phyloP scores from a whole-genome alignment of 2,113 vertebrate species.

The Tenebrosternarchus preto region DNA sequence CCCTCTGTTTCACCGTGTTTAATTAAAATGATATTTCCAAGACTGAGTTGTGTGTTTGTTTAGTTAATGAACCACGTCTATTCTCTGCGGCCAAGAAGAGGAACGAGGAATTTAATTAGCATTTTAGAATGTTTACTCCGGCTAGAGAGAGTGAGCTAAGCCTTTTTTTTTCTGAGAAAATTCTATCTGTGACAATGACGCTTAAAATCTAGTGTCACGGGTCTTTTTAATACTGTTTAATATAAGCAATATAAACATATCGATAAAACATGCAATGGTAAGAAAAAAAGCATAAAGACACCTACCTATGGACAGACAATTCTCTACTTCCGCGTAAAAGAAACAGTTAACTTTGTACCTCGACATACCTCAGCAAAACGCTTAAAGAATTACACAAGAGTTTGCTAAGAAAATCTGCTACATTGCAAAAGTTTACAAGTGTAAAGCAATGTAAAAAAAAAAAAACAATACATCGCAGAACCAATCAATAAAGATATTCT shows the following conservation, averaged over 20 bases:
- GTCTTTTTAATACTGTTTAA: too few species aligned
- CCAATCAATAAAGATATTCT: too few species aligned
- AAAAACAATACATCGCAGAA: too few species aligned
- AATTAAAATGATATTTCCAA: constrained; percentile 78
- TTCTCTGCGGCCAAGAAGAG: constrained; percentile 70
- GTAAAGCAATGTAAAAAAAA: too few species aligned
- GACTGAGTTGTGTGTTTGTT: constrained; percentile 74
- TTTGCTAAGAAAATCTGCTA: too few species aligned
- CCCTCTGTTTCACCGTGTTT: constrained; percentile 64
- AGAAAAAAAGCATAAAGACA: not conserved
- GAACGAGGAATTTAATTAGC: constrained; percentile 73
- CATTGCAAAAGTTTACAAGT: too few species aligned
- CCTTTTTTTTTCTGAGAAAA: constrained; percentile 26
- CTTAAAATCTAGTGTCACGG: too few species aligned
- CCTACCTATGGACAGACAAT: too few species aligned
- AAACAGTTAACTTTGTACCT: too few species aligned
- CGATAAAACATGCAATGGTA: not conserved
- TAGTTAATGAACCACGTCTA: constrained; percentile 72
- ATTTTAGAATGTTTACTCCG: constrained; percentile 75
- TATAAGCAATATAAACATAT: not conserved
- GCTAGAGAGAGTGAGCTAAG: constrained; percentile 64
- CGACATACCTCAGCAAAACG: too few species aligned
- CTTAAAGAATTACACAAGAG: too few species aligned
- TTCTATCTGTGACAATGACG: not conserved
- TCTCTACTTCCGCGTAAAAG: too few species aligned